These are phyloP conservation scores for Oithona nana DNA, from an alignment of 2,888 invertebrate genomes.

Conservation along the genomic window DNA sequence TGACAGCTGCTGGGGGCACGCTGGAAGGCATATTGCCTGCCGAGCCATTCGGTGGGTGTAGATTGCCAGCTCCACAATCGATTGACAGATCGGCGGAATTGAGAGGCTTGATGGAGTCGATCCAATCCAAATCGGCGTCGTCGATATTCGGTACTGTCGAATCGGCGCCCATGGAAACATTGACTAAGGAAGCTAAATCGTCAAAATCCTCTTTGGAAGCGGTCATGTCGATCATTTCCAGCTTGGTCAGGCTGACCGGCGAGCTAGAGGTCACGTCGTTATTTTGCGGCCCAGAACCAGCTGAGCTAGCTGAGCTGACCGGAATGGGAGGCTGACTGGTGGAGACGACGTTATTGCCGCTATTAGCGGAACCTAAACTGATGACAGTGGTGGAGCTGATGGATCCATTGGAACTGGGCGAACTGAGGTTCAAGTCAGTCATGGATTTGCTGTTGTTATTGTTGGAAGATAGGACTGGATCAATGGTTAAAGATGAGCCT, in stretches of 20 bases:
- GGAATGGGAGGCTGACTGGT: background rate
- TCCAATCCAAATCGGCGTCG: constrained; percentile 65
- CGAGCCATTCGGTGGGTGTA: background rate
- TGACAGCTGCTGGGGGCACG: background rate
- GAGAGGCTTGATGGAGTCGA: constrained; percentile 32
- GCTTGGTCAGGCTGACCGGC: background rate
- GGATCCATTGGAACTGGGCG: background rate
- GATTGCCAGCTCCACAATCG: too few species aligned
- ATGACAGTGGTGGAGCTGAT: background rate
- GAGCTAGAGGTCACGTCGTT: constrained; percentile 13
- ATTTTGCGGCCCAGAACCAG: background rate
- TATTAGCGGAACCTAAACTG: background rate
- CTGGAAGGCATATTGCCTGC: background rate
- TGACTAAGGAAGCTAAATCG: constrained; percentile 29
- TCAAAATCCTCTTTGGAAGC: constrained; percentile 23
- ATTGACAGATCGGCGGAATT: background rate
- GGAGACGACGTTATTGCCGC: background rate
- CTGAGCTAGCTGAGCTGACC: background rate
- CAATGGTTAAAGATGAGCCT: background rate
- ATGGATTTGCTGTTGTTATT: background rate
- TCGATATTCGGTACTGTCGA: constrained; percentile 45
- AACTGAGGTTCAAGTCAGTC: background rate
- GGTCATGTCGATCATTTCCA: constrained; percentile 34
- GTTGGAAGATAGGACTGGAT: constrained; percentile 18
- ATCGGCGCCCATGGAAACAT: constrained; percentile 61